Evolutionary conservation across 1,140 invertebrate species (phyloP).

Genomic region (Drosophila gunungcola): DNA sequence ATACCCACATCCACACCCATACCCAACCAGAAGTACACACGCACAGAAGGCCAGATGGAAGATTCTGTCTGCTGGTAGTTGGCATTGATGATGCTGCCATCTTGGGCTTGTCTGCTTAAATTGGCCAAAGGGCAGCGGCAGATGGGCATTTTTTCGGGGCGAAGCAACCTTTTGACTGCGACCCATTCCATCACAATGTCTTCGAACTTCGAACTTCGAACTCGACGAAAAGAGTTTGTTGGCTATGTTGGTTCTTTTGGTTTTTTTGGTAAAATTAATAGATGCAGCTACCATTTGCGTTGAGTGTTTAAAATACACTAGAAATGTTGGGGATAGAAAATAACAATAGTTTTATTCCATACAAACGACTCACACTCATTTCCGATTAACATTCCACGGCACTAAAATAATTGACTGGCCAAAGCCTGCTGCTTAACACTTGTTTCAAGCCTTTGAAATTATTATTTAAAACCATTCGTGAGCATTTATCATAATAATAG

Average conservation of each 20-base stretch:
- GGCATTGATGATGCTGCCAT: constrained; percentile 62
- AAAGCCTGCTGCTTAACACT: neutral
- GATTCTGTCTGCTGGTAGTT: constrained; percentile 55
- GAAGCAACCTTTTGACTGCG: constrained; percentile 30
- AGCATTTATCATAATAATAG: constrained; percentile 20
- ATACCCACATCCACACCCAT: constrained; percentile 20
- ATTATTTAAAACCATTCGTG: neutral
- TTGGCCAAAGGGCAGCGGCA: constrained; percentile 12
- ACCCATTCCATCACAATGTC: constrained; percentile 2
- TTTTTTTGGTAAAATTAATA: constrained; percentile 3
- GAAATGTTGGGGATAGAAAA: neutral
- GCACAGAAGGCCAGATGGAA: constrained; percentile 1
- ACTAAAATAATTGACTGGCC: neutral
- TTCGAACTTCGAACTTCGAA: neutral
- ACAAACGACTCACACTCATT: neutral
- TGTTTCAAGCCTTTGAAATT: neutral
- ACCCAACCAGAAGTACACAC: constrained; percentile 6
- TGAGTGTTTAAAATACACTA: neutral
- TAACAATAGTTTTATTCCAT: neutral
- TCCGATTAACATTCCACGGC: constrained; percentile 5
- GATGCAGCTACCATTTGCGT: neutral
- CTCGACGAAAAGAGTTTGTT: neutral
- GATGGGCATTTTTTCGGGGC: neutral
- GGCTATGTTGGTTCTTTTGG: no score
- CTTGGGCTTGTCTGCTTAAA: constrained; percentile 28